These are phyloP conservation scores for Aplodontia rufa DNA, from an alignment of 2,113 vertebrate species.

Conservation along the genomic window DNA sequence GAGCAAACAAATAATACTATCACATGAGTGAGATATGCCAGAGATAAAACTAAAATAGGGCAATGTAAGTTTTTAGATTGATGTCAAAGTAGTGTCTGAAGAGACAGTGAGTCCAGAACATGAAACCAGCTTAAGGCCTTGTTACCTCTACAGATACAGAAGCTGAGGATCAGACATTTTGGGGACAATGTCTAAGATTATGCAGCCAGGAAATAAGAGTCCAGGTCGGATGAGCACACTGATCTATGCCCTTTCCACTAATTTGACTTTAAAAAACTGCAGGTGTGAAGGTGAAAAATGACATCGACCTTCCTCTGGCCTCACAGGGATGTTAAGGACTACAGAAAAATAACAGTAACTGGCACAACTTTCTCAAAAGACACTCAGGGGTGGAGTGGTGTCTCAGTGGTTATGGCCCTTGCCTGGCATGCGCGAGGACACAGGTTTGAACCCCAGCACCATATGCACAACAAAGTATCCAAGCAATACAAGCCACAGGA, in stretches of 20 bases:
- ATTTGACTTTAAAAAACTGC: background rate
- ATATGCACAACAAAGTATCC: no score
- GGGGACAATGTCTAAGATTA: background rate
- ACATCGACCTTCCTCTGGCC: background rate
- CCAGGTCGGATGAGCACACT: background rate
- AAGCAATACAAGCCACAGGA: no score
- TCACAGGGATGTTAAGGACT: background rate
- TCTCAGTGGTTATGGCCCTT: no score
- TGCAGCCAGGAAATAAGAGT: background rate
- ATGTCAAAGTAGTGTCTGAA: background rate
- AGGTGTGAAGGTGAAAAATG: background rate
- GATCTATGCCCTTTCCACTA: background rate
- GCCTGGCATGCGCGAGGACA: no score
- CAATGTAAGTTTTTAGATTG: background rate
- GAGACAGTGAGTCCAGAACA: conserved; percentile 5
- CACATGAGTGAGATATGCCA: background rate
- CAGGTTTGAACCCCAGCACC: no score
- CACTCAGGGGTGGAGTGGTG: no score
- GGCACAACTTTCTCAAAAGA: conserved; percentile 12
- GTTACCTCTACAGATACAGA: background rate
- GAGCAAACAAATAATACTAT: background rate
- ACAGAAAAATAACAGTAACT: background rate
- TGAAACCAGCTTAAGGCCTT: background rate
- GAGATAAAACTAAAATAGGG: background rate
- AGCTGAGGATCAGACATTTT: background rate